phyloP scores from a whole-genome alignment of 2,888 invertebrate species.

The Homarus gammarus region DNA sequence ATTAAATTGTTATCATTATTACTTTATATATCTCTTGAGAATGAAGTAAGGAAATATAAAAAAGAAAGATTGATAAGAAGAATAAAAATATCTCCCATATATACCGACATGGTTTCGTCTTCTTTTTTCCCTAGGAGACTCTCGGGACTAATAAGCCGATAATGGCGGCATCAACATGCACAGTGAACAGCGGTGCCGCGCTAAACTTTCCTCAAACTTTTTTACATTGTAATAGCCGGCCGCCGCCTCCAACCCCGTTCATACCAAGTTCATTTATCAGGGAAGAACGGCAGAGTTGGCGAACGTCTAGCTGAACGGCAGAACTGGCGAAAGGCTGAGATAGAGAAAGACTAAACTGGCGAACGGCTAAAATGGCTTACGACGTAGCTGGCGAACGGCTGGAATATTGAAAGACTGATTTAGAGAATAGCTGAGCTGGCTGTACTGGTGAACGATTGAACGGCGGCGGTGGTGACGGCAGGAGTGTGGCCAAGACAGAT shows the following conservation, averaged over 20 bases:
- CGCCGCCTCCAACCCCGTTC: no score
- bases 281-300: background rate
- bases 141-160: slow-evolving; percentile 65
- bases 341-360: background rate
- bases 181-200: background rate
- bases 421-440: no score
- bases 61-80: no score
- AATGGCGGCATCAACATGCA: slow-evolving; percentile 59
- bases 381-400: no score
- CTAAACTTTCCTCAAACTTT: background rate
- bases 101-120: slow-evolving; percentile 27
- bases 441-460: background rate
- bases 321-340: background rate
- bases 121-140: slow-evolving; percentile 9
- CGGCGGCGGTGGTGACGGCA: background rate
- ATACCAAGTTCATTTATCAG: slow-evolving; percentile 25
- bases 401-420: no score
- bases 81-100: background rate
- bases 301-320: no score
- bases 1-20: no score
- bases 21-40: no score
- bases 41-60: no score
- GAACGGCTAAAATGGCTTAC: no score
- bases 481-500: no score
- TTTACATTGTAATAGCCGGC: slow-evolving; percentile 12